phyloP scores from a whole-genome alignment of 2,888 invertebrate genomes.

The Ptychoptera contaminata region DNA sequence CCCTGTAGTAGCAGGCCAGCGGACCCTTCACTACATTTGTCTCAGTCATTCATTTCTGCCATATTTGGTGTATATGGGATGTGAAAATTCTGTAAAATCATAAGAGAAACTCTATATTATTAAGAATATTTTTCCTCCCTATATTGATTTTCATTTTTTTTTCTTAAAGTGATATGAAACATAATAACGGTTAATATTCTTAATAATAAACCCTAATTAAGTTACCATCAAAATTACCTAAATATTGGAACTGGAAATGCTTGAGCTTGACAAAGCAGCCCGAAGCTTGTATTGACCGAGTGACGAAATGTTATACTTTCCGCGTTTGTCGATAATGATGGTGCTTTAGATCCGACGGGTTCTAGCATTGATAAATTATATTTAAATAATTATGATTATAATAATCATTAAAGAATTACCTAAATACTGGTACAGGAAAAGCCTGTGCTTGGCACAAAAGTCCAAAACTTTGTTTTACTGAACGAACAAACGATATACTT shows the following conservation, averaged over 20 bases:
- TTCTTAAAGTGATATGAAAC: too few relatives aligned
- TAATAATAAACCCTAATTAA: neutral
- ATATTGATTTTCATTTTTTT: too few relatives aligned
- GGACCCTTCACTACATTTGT: slow-evolving; percentile 1
- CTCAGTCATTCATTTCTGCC: too few relatives aligned
- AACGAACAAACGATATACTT: slow-evolving; percentile 35
- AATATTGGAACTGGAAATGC: slow-evolving; percentile 38
- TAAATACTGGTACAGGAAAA: slow-evolving; percentile 54
- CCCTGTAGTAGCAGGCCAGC: slow-evolving; percentile 16
- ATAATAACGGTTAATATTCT: neutral
- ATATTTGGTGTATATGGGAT: too few relatives aligned
- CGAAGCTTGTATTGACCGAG: slow-evolving; percentile 23
- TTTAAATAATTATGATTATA: neutral
- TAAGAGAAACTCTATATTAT: too few relatives aligned
- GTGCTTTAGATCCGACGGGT: slow-evolving; percentile 35
- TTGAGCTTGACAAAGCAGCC: slow-evolving; percentile 39
- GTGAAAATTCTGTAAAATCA: too few relatives aligned
- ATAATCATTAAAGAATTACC: slow-evolving; percentile 31
- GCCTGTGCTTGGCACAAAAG: slow-evolving; percentile 54
- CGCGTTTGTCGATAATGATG: slow-evolving; percentile 18
- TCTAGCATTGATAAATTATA: slow-evolving; percentile 19
- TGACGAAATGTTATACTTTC: slow-evolving; percentile 25
- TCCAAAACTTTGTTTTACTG: slow-evolving; percentile 34
- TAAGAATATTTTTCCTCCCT: too few relatives aligned
- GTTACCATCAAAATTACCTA: slow-evolving; percentile 30